Conservation (phyloP, 2,113 vertebrate genomes). For the Oreochromis spilurus region DNA sequence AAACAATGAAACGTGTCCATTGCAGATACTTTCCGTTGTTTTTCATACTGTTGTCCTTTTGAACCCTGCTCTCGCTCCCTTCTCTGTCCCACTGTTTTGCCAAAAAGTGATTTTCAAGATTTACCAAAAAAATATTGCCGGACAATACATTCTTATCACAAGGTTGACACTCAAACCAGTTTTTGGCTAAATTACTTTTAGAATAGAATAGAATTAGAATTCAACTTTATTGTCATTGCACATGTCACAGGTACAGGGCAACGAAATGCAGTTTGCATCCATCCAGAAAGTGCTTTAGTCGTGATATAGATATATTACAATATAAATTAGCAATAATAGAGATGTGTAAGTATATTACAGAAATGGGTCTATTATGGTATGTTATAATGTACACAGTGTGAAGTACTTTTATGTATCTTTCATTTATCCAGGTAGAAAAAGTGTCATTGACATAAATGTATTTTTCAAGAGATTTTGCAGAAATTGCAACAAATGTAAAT, state of each 20-base stretch:
- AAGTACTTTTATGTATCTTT: fast-evolving
- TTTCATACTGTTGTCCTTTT: neutral
- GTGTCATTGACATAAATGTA: neutral
- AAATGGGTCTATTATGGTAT: no score
- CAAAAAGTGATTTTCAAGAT: neutral
- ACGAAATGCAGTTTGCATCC: no score
- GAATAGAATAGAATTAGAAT: no score
- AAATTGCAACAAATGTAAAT: neutral
- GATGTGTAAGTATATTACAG: no score
- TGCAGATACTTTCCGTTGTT: neutral
- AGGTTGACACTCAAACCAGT: neutral
- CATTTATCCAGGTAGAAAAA: neutral
- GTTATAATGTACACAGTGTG: no score
- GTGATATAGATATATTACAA: no score
- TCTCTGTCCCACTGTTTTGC: neutral
- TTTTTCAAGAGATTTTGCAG: neutral
- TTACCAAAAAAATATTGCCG: fast-evolving
- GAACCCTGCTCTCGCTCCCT: neutral
- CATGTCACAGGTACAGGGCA: no score
- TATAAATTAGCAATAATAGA: no score
- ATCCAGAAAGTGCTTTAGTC: no score
- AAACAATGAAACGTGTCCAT: neutral
- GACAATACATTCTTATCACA: neutral
- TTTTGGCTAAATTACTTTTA: neutral
- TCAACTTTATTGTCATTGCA: no score